phyloP scores from a whole-genome alignment of 2,113 vertebrate genomes.

The Diphyllodes magnificus region DNA sequence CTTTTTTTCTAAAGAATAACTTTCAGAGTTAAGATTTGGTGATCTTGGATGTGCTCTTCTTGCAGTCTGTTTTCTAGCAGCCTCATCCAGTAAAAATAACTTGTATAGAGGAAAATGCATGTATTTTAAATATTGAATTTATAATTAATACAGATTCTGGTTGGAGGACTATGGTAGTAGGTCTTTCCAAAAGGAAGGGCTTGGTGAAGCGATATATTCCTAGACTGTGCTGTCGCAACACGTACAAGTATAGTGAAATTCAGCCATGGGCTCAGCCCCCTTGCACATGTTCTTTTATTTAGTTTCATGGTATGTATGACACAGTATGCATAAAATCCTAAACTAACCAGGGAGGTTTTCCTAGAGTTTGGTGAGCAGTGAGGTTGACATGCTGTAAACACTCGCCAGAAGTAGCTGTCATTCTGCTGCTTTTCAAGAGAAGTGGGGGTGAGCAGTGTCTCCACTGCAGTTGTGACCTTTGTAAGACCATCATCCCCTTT shows the following conservation, averaged over 20 bases:
- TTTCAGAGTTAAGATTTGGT: not conserved
- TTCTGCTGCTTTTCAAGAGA: not conserved
- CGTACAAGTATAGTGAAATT: not conserved
- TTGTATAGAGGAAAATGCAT: not conserved
- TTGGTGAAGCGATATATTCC: not conserved
- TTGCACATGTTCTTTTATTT: not conserved
- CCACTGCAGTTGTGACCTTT: not conserved
- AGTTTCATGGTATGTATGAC: not conserved
- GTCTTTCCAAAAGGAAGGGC: not conserved
- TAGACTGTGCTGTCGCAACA: not conserved
- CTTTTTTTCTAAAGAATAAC: not conserved
- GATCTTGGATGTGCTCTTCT: not conserved
- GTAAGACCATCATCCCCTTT: not conserved
- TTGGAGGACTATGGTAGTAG: not conserved
- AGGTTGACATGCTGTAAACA: not conserved
- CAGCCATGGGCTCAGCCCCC: not conserved
- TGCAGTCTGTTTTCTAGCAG: not conserved
- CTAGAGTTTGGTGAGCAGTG: not conserved
- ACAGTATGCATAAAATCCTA: not conserved
- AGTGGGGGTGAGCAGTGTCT: rapidly evolving
- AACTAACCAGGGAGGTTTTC: not conserved
- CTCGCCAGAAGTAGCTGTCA: not conserved
- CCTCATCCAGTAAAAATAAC: not conserved
- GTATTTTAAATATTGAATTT: not conserved
- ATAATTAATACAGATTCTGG: not conserved